Conservation (phyloP, 1,140 invertebrate genomes). For the Probaryconus sp. region DNA sequence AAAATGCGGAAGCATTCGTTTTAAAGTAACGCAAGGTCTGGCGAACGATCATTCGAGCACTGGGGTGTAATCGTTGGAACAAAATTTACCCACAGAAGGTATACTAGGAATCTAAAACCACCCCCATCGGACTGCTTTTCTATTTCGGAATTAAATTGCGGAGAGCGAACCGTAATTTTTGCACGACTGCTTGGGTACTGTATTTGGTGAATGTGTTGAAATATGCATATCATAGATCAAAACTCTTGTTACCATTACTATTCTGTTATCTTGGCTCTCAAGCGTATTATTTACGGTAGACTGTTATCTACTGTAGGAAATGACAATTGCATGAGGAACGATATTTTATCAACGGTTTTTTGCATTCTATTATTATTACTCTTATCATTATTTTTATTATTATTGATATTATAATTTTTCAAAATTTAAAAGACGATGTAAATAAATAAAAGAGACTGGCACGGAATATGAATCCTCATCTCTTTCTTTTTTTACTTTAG, state of each 20-base stretch:
- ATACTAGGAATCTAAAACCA: slow-evolving; percentile 52
- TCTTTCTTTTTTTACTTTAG: too few relatives aligned
- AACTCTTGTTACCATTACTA: slow-evolving; percentile 42
- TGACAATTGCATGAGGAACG: slow-evolving; percentile 54
- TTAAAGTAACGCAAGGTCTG: slow-evolving; percentile 11
- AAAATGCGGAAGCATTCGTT: slow-evolving; percentile 14
- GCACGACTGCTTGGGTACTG: slow-evolving; percentile 54
- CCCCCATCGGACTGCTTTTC: slow-evolving; percentile 19
- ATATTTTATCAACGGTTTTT: slow-evolving; percentile 41
- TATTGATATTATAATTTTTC: too few relatives aligned
- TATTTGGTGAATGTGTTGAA: slow-evolving; percentile 48
- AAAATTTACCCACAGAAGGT: slow-evolving; percentile 61
- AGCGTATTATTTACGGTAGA: slow-evolving; percentile 46
- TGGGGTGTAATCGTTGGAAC: slow-evolving; percentile 23
- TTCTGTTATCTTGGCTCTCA: slow-evolving; percentile 39
- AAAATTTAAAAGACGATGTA: too few relatives aligned
- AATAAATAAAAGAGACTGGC: too few relatives aligned
- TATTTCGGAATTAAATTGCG: slow-evolving; percentile 18
- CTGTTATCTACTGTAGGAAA: slow-evolving; percentile 59
- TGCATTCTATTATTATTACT: too few relatives aligned
- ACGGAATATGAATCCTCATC: too few relatives aligned
- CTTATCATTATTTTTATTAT: too few relatives aligned
- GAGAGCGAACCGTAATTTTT: slow-evolving; percentile 41
- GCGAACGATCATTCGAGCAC: slow-evolving; percentile 45
- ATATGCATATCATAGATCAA: slow-evolving; percentile 45